Base-by-base conservation (phyloP, 2,888 invertebrate species). In the Chrysina gloriosa region DNA sequence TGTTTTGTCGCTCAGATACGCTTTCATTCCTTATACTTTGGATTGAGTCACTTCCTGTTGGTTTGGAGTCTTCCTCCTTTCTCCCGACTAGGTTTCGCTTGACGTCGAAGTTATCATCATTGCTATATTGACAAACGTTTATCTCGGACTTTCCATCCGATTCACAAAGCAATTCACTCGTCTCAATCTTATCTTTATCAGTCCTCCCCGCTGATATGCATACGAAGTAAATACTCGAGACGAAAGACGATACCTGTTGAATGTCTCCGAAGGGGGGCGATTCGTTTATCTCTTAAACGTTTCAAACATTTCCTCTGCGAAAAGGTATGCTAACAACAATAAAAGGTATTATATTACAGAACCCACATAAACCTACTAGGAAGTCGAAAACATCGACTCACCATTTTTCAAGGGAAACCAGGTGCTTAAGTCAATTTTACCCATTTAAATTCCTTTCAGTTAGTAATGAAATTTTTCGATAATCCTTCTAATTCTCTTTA, bases 181-280 rank as follows among this genome's bases (percentile, higher is more conserved):
- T 3, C 11, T 34, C 34, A 34, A 34, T 34, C n/a, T 27, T 50
- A 11, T 14, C 14, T 50, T 50, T 16, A 29, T 50, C 27, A 27
- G 50, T 27, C 25, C 11, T 27, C 29, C 7, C 21, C 50, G 16
- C 16, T 27, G 16, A 27, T n/a, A n/a, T n/a, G n/a, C n/a, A n/a
- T n/a, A n/a, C 29, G 47, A n/a, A 19, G 47, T 23, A 47, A 23
- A 47, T 23, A 47, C 7, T 7, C n/a, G 47, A 47, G 23, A 47
- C 47, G 47, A n/a, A 27, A 50, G 25, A 50, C 27, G 29, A 50
- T 50, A 50, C 27, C 50, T 50, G 50, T 50, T 50, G 14, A 50
- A 50, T 27, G 50, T 6, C 14, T n/a, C 29, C 14, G 7, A 16
- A 29, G 29, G 2, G 3, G 29, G 29, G 14, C 11, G 21, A 11